phyloP scores from a whole-genome alignment of 1,140 invertebrate genomes.

The Samia ricini region DNA sequence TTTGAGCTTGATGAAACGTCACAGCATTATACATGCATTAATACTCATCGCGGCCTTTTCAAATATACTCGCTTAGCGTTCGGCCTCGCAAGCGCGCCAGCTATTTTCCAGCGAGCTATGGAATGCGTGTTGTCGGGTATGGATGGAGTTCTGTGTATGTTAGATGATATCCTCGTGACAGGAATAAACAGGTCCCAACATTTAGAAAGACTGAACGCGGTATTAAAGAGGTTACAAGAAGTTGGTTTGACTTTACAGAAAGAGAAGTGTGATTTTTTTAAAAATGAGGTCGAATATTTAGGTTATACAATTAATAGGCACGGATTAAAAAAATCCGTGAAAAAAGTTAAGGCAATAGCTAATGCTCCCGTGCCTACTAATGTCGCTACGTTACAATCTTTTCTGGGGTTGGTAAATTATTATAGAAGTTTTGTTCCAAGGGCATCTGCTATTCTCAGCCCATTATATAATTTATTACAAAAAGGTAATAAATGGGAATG shows the following conservation, averaged over 20 bases:
- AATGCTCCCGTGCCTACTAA: constrained; percentile 15
- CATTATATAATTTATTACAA: constrained; percentile 23
- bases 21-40: constrained; percentile 27
- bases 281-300: constrained; percentile 22
- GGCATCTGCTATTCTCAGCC: constrained; percentile 15
- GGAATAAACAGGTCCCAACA: too few relatives aligned
- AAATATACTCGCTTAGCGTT: constrained; percentile 29
- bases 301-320: constrained; percentile 24
- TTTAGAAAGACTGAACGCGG: too few relatives aligned
- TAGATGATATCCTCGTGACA: too few relatives aligned
- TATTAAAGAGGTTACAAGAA: constrained; percentile 22
- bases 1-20: constrained; percentile 22
- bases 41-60: constrained; percentile 30
- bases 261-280: constrained; percentile 29
- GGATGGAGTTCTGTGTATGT: too few relatives aligned
- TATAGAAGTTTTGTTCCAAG: constrained; percentile 24
- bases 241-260: constrained; percentile 20
- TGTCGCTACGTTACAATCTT: constrained; percentile 26
- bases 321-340: constrained; percentile 22
- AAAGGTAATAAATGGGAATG: constrained; percentile 22
- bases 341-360: constrained; percentile 19
- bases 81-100: constrained; percentile 22
- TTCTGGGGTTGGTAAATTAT: constrained; percentile 16
- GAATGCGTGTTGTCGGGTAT: constrained; percentile 26
- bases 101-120: constrained; percentile 38